These are phyloP conservation scores for Lysandra bellargus DNA, from an alignment of 2,888 invertebrate genomes.

Conservation along the genomic window DNA sequence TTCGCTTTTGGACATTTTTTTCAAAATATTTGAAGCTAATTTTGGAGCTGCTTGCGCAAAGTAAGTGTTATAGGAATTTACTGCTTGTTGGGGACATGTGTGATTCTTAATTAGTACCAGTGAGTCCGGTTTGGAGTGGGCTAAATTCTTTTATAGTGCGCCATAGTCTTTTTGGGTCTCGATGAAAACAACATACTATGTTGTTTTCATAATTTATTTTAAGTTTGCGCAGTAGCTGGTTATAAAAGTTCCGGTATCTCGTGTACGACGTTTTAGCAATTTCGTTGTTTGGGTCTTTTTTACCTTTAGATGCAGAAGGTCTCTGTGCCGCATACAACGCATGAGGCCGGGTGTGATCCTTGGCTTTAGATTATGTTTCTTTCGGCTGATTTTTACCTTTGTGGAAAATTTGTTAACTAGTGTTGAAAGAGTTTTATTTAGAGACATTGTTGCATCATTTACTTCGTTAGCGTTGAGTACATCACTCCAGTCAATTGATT, in stretches of 20 bases:
- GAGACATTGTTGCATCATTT: background rate
- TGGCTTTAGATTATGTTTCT: too few relatives aligned
- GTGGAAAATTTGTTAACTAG: background rate
- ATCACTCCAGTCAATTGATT: background rate
- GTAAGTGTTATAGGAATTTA: background rate
- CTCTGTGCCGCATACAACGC: too few relatives aligned
- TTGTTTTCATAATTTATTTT: background rate
- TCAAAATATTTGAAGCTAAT: background rate
- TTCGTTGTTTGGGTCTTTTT: background rate
- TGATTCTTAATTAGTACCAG: background rate
- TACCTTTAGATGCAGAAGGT: background rate
- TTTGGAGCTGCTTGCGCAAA: background rate
- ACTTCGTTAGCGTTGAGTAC: background rate
- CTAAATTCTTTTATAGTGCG: background rate
- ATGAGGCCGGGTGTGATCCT: too few relatives aligned
- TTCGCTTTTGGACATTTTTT: background rate
- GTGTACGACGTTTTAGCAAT: background rate
- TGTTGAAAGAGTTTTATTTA: background rate
- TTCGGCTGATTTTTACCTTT: background rate
- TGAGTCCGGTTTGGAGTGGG: background rate
- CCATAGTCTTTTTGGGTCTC: background rate
- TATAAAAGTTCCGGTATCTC: background rate
- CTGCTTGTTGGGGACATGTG: background rate
- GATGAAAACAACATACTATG: background rate
- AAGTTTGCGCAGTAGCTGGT: background rate